These are phyloP conservation scores for Parauchenoglanis punctatus DNA, from an alignment of 2,797 vertebrate genomes.

Conservation along the genomic window DNA sequence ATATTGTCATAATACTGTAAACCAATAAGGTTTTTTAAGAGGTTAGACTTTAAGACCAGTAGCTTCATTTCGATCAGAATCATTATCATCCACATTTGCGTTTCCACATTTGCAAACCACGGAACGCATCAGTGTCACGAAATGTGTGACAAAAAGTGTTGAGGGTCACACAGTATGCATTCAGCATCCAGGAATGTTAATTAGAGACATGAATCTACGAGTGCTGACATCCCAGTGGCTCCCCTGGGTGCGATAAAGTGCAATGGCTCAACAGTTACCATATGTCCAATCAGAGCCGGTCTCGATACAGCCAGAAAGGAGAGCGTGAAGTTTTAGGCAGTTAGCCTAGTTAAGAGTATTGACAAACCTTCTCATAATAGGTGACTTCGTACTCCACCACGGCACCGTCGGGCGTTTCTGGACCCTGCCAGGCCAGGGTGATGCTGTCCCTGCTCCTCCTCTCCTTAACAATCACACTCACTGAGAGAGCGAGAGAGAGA, in stretches of 20 bases:
- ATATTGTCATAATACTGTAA: not conserved
- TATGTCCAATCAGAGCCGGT: constrained; percentile 46
- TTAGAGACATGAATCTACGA: constrained; percentile 31
- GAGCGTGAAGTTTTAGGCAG: constrained; percentile 16
- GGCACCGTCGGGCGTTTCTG: constrained; percentile 75
- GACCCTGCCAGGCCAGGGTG: constrained; percentile 83
- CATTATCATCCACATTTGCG: not conserved
- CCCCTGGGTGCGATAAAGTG: constrained; percentile 51
- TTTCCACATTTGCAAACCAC: constrained; percentile 18
- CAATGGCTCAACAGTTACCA: constrained; percentile 44
- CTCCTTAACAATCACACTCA: constrained; percentile 83
- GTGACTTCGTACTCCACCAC: constrained; percentile 84
- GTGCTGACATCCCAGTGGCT: constrained; percentile 45
- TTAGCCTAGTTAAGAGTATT: constrained; percentile 9
- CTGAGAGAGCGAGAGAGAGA: constrained; percentile 44
- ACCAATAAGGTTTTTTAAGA: not conserved
- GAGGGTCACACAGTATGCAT: constrained; percentile 23
- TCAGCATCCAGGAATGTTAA: constrained; percentile 42
- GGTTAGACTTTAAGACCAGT: not conserved
- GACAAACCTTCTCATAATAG: constrained; percentile 84
- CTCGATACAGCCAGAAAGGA: constrained; percentile 38
- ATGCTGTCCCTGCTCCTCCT: constrained; percentile 83
- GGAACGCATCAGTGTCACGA: constrained; percentile 9
- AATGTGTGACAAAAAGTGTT: constrained; percentile 26
- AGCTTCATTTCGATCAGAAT: not conserved